phyloP scores from a whole-genome alignment of 2,113 vertebrate genomes.

The Gymnobelideus leadbeateri region DNA sequence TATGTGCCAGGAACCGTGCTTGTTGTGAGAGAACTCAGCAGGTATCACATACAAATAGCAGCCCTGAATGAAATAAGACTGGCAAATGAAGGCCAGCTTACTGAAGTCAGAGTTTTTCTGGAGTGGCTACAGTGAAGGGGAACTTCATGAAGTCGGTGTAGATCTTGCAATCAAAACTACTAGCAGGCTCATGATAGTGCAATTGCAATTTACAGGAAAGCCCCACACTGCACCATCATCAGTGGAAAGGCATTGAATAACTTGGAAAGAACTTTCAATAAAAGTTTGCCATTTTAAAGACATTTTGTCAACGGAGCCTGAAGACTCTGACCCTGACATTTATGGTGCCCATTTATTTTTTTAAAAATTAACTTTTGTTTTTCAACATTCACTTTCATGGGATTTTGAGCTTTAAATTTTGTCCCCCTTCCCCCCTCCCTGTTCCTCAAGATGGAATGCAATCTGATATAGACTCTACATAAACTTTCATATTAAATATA shows the following conservation, averaged over 20 bases:
- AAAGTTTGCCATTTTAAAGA: too few relatives aligned
- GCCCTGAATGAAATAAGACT: neutral
- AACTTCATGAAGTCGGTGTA: neutral
- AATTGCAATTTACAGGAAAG: neutral
- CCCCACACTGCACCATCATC: neutral
- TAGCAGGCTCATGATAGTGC: neutral
- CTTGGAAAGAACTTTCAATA: too few relatives aligned
- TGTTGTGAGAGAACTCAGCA: neutral
- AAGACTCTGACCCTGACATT: too few relatives aligned
- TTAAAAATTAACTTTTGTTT: too few relatives aligned
- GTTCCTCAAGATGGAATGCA: too few relatives aligned
- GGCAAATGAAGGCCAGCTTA: neutral
- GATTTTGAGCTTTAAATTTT: too few relatives aligned
- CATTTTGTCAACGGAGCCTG: too few relatives aligned
- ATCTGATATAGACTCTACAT: too few relatives aligned
- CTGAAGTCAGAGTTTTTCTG: neutral
- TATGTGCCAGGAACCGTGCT: neutral
- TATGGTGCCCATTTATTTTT: too few relatives aligned
- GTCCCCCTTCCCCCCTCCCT: too few relatives aligned
- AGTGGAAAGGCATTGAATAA: neutral
- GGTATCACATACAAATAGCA: neutral
- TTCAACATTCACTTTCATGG: too few relatives aligned
- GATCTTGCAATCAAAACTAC: neutral
- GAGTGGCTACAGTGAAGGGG: neutral
- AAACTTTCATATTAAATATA: too few relatives aligned